Base-by-base conservation (phyloP, 2,113 vertebrate genomes). In the Passer domesticus region DNA sequence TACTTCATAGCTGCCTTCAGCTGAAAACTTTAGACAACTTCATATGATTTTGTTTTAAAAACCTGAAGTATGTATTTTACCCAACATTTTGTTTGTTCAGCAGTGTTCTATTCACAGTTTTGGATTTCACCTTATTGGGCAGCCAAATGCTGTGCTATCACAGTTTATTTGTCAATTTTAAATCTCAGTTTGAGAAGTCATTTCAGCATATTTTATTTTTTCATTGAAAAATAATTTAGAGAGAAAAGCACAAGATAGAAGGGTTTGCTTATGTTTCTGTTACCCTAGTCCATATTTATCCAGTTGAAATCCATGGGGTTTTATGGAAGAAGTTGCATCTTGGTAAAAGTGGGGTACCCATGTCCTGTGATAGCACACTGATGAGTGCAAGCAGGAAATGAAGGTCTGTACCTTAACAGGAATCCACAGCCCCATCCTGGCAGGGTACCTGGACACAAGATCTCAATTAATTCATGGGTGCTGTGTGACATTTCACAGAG, bases 401-500 rank as follows among this genome's bases (percentile, higher is more conserved):
- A 78, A 78, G 20, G 27, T 63, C 11, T 46, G n/a, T 66, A 19
- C 33, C n/a, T 91, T 33, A 33, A 24, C 15, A 58, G 37, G 22
- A 43, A 14, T 22, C 28, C 12, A 16, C 31, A 75, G 13, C 13
- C 19, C 17, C 2, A 2, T 23, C 31, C 8, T 2, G 7, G 19
- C 58, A 68, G 68, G 9, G 12, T 64, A 11, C 6, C 14, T 21
- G 39, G 31, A 43, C 20, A 11, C 39, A 15, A 11, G 28, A 4
- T 69, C 25, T 58, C 14, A 25, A 15, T 46, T 72, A 60, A 59
- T 60, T 64, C 7, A 7, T 60, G 75, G 35, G 16, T 22, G 13
- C 10, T 11, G 5, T 0, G 0, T 47, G 43, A 13, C 33, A 3
- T 11, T 8, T 11, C 35, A 11, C 3, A 39, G 30, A 31, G 30